Conservation (phyloP, 2,888 invertebrate genomes). For the Trachelus stipa region DNA sequence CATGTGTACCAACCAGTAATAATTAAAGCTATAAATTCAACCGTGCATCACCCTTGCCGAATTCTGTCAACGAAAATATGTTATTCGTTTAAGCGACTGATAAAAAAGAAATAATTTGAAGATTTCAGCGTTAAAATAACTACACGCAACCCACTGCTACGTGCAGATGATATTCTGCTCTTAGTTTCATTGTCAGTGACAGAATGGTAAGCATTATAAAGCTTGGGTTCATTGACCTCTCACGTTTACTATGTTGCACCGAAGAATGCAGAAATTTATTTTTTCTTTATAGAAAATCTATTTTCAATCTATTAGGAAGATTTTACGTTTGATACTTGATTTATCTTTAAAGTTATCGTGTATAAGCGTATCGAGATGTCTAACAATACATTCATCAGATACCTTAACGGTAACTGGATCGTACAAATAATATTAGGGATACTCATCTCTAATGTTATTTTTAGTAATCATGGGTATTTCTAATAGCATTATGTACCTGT, state of each 20-base stretch:
- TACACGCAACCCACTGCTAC: not conserved
- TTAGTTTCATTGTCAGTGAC: not conserved
- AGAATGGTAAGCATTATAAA: not conserved
- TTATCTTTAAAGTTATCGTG: not conserved
- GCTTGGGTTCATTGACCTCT: not conserved
- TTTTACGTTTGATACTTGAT: not conserved
- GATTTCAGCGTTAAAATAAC: not conserved
- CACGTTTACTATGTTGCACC: not conserved
- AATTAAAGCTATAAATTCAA: not conserved
- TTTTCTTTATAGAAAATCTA: not conserved
- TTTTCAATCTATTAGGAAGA: not conserved
- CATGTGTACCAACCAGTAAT: not conserved
- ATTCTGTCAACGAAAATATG: not conserved
- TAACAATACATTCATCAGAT: not conserved
- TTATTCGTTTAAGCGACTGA: not conserved
- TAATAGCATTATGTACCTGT: not conserved
- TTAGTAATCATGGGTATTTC: not conserved
- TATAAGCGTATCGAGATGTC: not conserved
- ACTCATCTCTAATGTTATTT: no score
- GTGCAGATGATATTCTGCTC: not conserved
- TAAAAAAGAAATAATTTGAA: not conserved
- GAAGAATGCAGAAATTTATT: not conserved
- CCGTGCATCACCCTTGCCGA: not conserved
- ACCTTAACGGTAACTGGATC: not conserved
- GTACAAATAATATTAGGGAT: not conserved